Base-by-base conservation (phyloP, 2,113 vertebrate genomes). In the Silurus asotus region DNA sequence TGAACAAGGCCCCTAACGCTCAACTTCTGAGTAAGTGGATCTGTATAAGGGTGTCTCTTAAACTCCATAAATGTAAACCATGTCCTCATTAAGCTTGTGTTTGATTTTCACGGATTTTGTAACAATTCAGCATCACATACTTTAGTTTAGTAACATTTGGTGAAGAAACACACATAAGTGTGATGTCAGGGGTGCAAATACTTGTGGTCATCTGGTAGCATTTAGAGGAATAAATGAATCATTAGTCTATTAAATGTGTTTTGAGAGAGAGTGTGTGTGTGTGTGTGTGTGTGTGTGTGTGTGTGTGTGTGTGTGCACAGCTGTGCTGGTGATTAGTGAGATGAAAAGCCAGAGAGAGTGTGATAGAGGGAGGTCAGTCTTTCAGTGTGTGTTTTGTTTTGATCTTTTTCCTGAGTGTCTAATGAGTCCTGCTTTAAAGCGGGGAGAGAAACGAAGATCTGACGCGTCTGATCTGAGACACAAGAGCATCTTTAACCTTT, bases 391-490 rank as follows among this genome's bases (percentile, higher is more conserved):
- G 67, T 64, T 61, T 61, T 82, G 67, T 82, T 85, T 88, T 88
- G 78, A 84, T 87, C 70, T 81, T 84, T 37, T 78, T 81, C 79
- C 25, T 77, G 55, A 87, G 82, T 61, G 70, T 84, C 62, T 88
- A 86, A 86, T 84, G 77, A 89, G 87, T 86, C 62, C 69, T 49
- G 59, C 69, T 84, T 67, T 83, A 83, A 83, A 51, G 82, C 53
- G 37, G 53, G 61, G 64, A 70, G n/a, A 74, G 61, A 6, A 15
- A 8, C 51, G n/a, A 55, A 56, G 3, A 55, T 62, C 28, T 55
- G 56, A 28, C 15, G 6, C 58, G 58, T 77, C 80, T 84, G 70
- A 83, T 83, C 19, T 70, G 55, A 49, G 59, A 80, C 69, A 80
- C 67, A 58, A 53, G 17, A 15, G 56, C 59, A 8, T n/a, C 20